Evolutionary conservation across 2,888 invertebrate species (phyloP).

Genomic region (Cyrtodaria siliqua): DNA sequence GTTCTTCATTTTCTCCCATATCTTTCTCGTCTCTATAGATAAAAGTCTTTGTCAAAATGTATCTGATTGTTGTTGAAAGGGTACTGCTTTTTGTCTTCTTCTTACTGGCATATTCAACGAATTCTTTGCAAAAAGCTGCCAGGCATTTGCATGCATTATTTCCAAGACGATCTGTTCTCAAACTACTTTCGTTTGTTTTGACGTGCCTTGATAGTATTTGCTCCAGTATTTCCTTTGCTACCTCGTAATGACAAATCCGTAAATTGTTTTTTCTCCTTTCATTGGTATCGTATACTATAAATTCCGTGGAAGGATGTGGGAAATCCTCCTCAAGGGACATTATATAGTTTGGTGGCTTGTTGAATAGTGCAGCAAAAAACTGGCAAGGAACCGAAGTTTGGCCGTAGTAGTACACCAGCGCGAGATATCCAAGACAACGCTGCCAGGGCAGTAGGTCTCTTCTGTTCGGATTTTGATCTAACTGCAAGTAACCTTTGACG

Average conservation of each 20-base stretch:
- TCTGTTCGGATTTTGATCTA: too few relatives aligned
- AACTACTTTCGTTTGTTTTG: neutral
- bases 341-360: slow-evolving; percentile 36
- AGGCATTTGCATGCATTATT: slow-evolving; percentile 49
- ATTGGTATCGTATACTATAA: slow-evolving; percentile 53
- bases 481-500: neutral
- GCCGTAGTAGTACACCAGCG: slow-evolving; percentile 57
- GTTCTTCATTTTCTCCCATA: slow-evolving; percentile 51
- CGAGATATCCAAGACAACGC: slow-evolving; percentile 35
- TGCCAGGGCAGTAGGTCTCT: too few relatives aligned
- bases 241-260: slow-evolving; percentile 55
- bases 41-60: slow-evolving; percentile 64
- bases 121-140: slow-evolving; percentile 49
- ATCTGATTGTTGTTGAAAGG: slow-evolving; percentile 33
- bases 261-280: slow-evolving; percentile 50
- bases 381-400: slow-evolving; percentile 55
- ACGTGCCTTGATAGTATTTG: slow-evolving; percentile 47
- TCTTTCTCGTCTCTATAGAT: slow-evolving; percentile 66
- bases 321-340: slow-evolving; percentile 52
- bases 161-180: slow-evolving; percentile 35
- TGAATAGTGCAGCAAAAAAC: slow-evolving; percentile 52
- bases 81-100: slow-evolving; percentile 43
- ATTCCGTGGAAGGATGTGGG: slow-evolving; percentile 44
- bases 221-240: slow-evolving; percentile 68
- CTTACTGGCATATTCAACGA: slow-evolving; percentile 59